Evolutionary conservation across 37 sponge, comb jelly and placozoan genomes (phyloP).

Genomic region (Crambe crambe): DNA sequence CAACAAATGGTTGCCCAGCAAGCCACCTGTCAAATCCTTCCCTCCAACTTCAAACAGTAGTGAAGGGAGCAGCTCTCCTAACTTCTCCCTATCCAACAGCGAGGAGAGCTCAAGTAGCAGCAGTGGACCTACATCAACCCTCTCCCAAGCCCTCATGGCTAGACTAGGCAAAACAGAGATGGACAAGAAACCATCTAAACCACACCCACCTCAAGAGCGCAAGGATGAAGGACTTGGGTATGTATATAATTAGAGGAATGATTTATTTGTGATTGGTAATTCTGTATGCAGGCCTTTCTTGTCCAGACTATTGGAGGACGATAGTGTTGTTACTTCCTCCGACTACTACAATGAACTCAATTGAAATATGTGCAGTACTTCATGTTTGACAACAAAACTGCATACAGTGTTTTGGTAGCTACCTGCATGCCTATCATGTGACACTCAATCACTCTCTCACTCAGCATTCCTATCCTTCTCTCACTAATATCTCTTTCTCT

Average conservation of each 20-base stretch:
- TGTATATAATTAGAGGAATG: background rate
- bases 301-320: slow-evolving; percentile 26
- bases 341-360: slow-evolving; percentile 3
- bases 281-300: slow-evolving; percentile 36
- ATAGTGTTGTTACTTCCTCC: slow-evolving; percentile 21
- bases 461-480: too few relatives aligned
- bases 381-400: too few relatives aligned
- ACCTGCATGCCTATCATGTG: too few relatives aligned
- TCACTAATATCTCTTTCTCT: too few relatives aligned
- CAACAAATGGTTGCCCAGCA: slow-evolving; percentile 24
- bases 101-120: background rate
- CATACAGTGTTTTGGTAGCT: too few relatives aligned
- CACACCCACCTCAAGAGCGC: background rate
- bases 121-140: background rate
- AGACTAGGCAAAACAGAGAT: background rate
- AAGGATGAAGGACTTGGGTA: background rate
- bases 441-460: too few relatives aligned
- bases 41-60: background rate
- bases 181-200: background rate
- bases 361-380: too few relatives aligned
- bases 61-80: background rate
- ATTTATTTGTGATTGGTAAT: background rate
- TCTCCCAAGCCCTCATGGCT: background rate
- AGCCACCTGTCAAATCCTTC: background rate
- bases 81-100: background rate